These are phyloP conservation scores for Xiphydria camelus DNA, from an alignment of 2,888 invertebrate genomes.

Conservation along the genomic window DNA sequence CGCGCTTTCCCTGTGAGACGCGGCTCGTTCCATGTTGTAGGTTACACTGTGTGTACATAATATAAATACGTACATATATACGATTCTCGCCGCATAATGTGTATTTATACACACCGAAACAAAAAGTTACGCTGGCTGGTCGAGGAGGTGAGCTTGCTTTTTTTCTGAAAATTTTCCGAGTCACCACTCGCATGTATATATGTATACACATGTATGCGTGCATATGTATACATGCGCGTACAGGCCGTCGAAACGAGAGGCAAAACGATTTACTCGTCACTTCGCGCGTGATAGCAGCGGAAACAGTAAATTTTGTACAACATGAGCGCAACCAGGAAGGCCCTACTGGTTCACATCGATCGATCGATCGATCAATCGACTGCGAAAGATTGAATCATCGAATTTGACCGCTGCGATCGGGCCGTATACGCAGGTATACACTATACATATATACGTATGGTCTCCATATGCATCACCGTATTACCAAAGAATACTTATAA, in stretches of 20 bases:
- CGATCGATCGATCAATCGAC: too few relatives aligned
- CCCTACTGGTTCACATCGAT: too few relatives aligned
- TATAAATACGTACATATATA: neutral
- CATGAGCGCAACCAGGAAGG: too few relatives aligned
- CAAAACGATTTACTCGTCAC: too few relatives aligned
- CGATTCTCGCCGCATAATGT: neutral
- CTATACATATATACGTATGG: conserved; percentile 32
- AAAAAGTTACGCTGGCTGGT: neutral
- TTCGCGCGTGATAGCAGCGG: too few relatives aligned
- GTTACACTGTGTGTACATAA: neutral
- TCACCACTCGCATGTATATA: conserved; percentile 1
- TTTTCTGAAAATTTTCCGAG: neutral
- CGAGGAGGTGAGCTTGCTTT: neutral
- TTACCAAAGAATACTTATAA: conserved; percentile 55
- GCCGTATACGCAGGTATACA: too few relatives aligned
- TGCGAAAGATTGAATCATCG: too few relatives aligned
- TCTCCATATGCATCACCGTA: conserved; percentile 51
- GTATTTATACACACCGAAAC: neutral
- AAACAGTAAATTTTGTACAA: too few relatives aligned
- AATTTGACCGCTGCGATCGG: too few relatives aligned
- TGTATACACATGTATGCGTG: neutral
- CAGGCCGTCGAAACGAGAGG: neutral
- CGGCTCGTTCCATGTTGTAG: too few relatives aligned
- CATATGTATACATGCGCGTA: neutral
- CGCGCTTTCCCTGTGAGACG: too few relatives aligned